phyloP scores from a whole-genome alignment of 2,797 vertebrate genomes.

The Lacerta agilis region DNA sequence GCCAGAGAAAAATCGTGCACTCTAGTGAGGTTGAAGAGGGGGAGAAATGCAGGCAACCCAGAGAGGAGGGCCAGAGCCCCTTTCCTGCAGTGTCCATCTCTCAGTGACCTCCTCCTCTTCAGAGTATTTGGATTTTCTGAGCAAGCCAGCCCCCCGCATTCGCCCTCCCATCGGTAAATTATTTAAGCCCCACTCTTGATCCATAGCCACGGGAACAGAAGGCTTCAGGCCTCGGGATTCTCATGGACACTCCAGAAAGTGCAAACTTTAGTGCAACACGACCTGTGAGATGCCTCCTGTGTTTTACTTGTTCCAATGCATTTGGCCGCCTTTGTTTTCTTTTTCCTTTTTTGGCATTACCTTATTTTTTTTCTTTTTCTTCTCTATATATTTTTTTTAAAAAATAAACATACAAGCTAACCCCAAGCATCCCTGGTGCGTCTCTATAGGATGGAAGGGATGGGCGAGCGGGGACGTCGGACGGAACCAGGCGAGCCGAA shows the following conservation, averaged over 20 bases:
- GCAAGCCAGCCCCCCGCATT: conserved; percentile 39
- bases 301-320: conserved; percentile 19
- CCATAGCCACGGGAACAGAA: conserved; percentile 11
- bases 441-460: conserved; percentile 92
- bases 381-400: background rate
- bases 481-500: conserved; percentile 87
- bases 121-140: conserved; percentile 28
- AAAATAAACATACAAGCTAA: conserved; percentile 45
- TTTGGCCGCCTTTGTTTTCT: conserved; percentile 18
- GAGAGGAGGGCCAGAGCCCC: background rate
- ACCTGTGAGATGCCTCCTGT: conserved; percentile 16
- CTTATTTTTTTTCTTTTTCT: conserved; percentile 13
- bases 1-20: conserved; percentile 19
- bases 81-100: conserved; percentile 10
- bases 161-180: conserved; percentile 31
- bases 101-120: conserved; percentile 12
- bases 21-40: background rate
- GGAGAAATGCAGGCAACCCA: conserved; percentile 9
- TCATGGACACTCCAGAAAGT: conserved; percentile 43
- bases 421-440: conserved; percentile 34
- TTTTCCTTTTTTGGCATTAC: conserved; percentile 10
- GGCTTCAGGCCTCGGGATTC: conserved; percentile 18
- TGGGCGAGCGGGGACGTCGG: conserved; percentile 87
- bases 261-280: conserved; percentile 42
- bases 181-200: background rate